These are phyloP conservation scores for Eretmocerus hayati DNA, from an alignment of 2,888 invertebrate species.

Conservation along the genomic window DNA sequence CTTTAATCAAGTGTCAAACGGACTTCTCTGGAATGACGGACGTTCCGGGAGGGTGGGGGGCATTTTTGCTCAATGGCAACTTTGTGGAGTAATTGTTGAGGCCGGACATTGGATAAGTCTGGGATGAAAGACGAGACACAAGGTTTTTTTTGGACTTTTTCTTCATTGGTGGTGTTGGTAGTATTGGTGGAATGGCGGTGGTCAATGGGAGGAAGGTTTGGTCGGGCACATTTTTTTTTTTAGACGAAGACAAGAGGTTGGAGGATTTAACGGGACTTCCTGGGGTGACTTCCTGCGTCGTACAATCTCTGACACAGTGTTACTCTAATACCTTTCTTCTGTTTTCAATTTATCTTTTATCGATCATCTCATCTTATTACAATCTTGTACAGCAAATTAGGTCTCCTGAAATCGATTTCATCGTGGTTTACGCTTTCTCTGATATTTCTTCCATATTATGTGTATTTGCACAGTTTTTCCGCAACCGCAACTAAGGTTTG, in stretches of 20 bases:
- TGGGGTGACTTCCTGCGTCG: slow-evolving; percentile 22
- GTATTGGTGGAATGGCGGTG: slow-evolving; percentile 20
- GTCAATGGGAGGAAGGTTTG: slow-evolving; percentile 27
- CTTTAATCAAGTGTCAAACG: slow-evolving; percentile 24
- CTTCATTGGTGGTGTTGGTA: slow-evolving; percentile 13
- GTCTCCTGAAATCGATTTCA: too few relatives aligned
- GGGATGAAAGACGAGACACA: slow-evolving; percentile 24
- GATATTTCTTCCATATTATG: too few relatives aligned
- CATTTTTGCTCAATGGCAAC: too few relatives aligned
- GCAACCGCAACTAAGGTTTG: too few relatives aligned
- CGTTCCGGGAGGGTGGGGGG: slow-evolving; percentile 13
- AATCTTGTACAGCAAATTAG: too few relatives aligned
- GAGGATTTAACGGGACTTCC: slow-evolving; percentile 28
- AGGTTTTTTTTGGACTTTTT: slow-evolving; percentile 14
- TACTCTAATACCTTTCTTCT: slow-evolving; percentile 18
- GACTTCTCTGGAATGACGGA: slow-evolving; percentile 17
- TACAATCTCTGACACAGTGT: slow-evolving; percentile 15
- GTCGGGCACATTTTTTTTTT: slow-evolving; percentile 36
- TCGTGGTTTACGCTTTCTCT: too few relatives aligned
- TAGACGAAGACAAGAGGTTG: slow-evolving; percentile 46
- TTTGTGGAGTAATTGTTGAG: slow-evolving; percentile 29
- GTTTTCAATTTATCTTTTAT: too few relatives aligned
- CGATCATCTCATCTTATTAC: too few relatives aligned
- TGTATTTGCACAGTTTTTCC: too few relatives aligned
- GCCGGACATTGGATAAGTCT: slow-evolving; percentile 24